These are phyloP conservation scores for Zosterops hypoxanthus DNA, from an alignment of 2,113 vertebrate species.

Conservation along the genomic window DNA sequence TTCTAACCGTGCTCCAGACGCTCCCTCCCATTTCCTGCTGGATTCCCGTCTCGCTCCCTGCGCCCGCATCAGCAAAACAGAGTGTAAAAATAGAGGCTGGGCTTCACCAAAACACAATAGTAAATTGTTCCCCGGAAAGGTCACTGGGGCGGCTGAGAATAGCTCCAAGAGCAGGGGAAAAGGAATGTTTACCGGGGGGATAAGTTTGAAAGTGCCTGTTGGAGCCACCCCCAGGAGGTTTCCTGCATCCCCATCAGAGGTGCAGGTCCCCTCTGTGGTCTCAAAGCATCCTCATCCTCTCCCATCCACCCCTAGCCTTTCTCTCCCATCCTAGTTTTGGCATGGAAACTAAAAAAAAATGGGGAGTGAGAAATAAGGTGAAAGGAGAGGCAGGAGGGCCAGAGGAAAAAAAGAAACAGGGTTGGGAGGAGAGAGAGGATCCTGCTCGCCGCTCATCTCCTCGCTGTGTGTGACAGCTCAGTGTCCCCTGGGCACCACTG, in stretches of 20 bases:
- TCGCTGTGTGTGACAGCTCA: fast-evolving
- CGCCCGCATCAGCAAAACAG: constrained; percentile 64
- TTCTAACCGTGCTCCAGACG: background rate
- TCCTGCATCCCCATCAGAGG: background rate
- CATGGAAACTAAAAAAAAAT: background rate
- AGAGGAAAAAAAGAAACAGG: too few relatives aligned
- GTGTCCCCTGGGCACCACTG: constrained; percentile 17
- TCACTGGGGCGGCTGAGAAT: constrained; percentile 41
- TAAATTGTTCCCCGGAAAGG: constrained; percentile 70
- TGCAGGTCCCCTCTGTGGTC: background rate
- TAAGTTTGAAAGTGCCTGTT: background rate
- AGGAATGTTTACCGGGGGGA: background rate
- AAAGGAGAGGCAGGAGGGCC: too few relatives aligned
- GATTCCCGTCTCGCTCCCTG: constrained; percentile 45
- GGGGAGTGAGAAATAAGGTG: background rate
- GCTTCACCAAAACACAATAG: constrained; percentile 65
- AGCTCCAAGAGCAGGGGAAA: background rate
- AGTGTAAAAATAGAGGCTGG: constrained; percentile 67
- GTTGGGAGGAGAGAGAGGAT: background rate
- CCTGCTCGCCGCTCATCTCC: background rate
- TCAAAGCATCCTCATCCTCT: background rate
- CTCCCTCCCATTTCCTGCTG: constrained; percentile 67
- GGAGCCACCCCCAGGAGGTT: background rate
- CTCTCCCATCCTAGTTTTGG: background rate
- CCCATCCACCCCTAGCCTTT: background rate